Percentiles rank a stretch among this genome's conserved stretches.
phyloP scores from a whole-genome alignment of 2,113 vertebrate species.

The Pelusios castaneus region DNA sequence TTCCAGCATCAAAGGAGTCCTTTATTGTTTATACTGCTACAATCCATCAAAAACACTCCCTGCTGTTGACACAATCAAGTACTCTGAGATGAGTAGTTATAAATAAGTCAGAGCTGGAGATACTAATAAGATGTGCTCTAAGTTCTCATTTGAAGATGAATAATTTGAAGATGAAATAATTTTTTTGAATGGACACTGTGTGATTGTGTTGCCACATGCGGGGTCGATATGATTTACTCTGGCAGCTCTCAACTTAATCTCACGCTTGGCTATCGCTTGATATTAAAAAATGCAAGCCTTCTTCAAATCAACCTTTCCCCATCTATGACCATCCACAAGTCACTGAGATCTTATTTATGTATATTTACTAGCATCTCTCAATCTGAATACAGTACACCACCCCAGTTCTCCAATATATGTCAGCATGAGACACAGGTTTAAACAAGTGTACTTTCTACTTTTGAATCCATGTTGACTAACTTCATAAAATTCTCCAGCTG shows the following conservation, averaged over 20 bases:
- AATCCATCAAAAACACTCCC: slow-evolving; percentile 24
- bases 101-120: slow-evolving; percentile 40
- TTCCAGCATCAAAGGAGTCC: not conserved
- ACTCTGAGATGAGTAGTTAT: slow-evolving; percentile 34
- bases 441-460: not conserved
- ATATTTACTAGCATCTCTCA: slow-evolving; percentile 8
- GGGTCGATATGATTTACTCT: slow-evolving; percentile 19
- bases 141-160: slow-evolving; percentile 47
- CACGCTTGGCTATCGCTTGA: not conserved
- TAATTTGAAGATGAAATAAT: slow-evolving; percentile 4
- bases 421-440: slow-evolving; percentile 20
- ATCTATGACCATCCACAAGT: not conserved
- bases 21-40: slow-evolving; percentile 25
- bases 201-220: not conserved
- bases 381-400: not conserved
- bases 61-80: not conserved
- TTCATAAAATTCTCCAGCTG: slow-evolving; percentile 6
- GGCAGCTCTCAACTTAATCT: not conserved
- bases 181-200: slow-evolving; percentile 39
- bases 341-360: not conserved
- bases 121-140: slow-evolving; percentile 19
- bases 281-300: not conserved
- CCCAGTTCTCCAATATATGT: not conserved
- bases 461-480: not conserved
- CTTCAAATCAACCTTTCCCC: not conserved